Base-by-base conservation (phyloP, 2,888 invertebrate genomes). In the Tipula unca region DNA sequence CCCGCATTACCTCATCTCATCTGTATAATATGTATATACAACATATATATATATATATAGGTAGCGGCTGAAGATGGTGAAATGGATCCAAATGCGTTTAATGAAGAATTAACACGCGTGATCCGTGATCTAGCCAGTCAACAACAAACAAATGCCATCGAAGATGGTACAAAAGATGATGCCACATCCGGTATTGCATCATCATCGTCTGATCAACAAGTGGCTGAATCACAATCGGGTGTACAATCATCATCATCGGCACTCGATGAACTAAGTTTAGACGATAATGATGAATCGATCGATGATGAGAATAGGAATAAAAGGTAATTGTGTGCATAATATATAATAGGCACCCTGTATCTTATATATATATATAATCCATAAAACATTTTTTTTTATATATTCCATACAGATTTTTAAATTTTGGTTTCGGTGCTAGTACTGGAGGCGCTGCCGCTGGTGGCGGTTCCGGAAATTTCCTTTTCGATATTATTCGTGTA, bases 401-500 rank as follows among this genome's bases (percentile, higher is more conserved):
- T 85, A 86, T 86, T 69, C 89, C 32, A 2, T 88, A 2, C 90
- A 92, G 92, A 88, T 95, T 94, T 91, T 92, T 94, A 89, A 94
- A 93, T 89, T 95, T 95, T 90, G 94, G 94, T 82, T 89, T 90
- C 32, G 91, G 92, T 86, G 92, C 92, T 25, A 93, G 90, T 86
- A 90, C 89, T 83, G 88, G 89, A 85, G 89, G 89, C 25, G 87
- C 88, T 82, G 92, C 92, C 85, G 90, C 89, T 86, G 90, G 90
- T n/a, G 95, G 95, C 87, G 96, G 96, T 86, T 96, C 96, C 85
- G 96, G 96, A 87, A 97, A 96, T 92, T 96, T 97, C 93, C 92
- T 97, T 88, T 96, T 96, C 91, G 96, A 97, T 91, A 94, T 96
- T 90, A 95, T 97, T 90, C 93, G 96, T 93, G 96, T 97, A 92